A percentile compares a stretch with the other conserved stretches of the same genome.
Conservation (phyloP, 2,797 vertebrate genomes). For the Clarias laeviceps region DNA sequence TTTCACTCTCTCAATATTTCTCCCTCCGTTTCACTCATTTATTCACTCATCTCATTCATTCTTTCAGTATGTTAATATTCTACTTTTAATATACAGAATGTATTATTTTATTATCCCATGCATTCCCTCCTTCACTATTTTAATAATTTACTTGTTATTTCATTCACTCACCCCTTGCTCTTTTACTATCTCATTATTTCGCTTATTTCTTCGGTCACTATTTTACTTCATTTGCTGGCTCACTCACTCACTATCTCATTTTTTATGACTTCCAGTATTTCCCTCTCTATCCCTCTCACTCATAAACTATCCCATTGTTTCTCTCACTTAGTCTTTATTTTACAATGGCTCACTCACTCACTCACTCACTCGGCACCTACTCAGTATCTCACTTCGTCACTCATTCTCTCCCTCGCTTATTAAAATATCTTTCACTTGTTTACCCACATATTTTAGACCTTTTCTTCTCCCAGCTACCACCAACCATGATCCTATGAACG, state of each 20-base stretch:
- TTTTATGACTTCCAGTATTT: neutral
- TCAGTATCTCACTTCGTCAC: neutral
- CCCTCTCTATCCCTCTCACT: neutral
- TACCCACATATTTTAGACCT: neutral
- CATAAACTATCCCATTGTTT: neutral
- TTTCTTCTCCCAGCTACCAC: conserved; percentile 3
- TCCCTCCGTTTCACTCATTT: too few species aligned
- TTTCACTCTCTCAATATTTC: neutral
- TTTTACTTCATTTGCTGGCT: neutral
- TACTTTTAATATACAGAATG: too few species aligned
- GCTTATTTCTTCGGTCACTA: neutral
- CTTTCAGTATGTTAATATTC: neutral
- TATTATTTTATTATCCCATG: neutral
- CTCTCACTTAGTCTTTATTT: neutral
- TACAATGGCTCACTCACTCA: neutral
- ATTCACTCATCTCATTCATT: neutral
- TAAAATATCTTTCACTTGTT: neutral
- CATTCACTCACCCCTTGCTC: too few species aligned
- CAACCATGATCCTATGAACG: too few species aligned
- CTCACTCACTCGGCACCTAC: too few species aligned
- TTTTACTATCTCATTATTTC: neutral
- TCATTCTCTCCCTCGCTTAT: neutral
- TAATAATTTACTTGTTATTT: too few species aligned
- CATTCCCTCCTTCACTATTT: too few species aligned
- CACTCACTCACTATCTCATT: neutral